A percentile compares a stretch with the other conserved stretches of the same genome.
Evolutionary conservation across 1,140 invertebrate genomes (phyloP).

Genomic region (Ips typographus): DNA sequence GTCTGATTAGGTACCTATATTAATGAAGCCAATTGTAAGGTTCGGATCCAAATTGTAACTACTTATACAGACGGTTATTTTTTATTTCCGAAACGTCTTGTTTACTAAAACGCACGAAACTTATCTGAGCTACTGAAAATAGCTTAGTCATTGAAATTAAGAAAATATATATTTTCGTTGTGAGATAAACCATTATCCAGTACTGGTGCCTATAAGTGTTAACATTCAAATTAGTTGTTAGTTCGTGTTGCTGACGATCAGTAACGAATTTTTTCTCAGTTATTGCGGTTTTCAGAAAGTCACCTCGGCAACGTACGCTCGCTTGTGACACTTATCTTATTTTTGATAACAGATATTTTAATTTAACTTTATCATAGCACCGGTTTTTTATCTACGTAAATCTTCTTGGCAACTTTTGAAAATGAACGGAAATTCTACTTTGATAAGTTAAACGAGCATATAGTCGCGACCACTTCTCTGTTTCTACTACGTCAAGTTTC

Average conservation of each 20-base stretch:
- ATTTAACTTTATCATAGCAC: conserved; percentile 26
- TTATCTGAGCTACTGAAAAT: conserved; percentile 19
- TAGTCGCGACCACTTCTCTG: neutral
- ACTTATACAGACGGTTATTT: too few species aligned
- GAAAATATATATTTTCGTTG: conserved; percentile 15
- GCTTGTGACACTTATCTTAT: conserved; percentile 32
- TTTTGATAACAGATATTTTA: conserved; percentile 30
- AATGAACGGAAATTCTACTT: conserved; percentile 8
- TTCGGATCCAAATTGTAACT: too few species aligned
- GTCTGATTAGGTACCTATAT: too few species aligned
- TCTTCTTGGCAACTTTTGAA: conserved; percentile 28
- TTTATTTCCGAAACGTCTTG: neutral
- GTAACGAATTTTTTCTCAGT: neutral
- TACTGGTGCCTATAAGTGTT: conserved; percentile 9
- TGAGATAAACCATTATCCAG: conserved; percentile 12
- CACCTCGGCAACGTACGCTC: conserved; percentile 21
- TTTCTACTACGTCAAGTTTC: neutral
- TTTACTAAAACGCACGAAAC: conserved; percentile 10
- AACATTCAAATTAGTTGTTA: conserved; percentile 25
- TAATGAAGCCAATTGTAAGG: too few species aligned
- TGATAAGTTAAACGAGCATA: conserved; percentile 10
- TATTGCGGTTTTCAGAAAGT: neutral
- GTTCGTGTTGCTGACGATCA: conserved; percentile 12
- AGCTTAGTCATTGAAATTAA: conserved; percentile 30
- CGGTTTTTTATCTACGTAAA: conserved; percentile 30